Base-by-base conservation (phyloP, 1,140 invertebrate genomes). In the Helicoverpa armigera region DNA sequence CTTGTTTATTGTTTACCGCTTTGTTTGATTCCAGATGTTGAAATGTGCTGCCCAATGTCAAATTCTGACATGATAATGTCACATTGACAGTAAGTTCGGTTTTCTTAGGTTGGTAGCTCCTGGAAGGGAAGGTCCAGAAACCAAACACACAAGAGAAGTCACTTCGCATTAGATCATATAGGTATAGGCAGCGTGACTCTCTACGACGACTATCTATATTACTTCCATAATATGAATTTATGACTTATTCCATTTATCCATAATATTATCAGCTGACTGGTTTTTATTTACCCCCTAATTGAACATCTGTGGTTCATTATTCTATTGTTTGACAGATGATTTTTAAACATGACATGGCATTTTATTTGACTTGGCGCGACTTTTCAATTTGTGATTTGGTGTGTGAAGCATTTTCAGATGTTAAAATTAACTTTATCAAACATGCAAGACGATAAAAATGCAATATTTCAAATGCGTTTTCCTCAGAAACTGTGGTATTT, bases 401-500 rank as follows among this genome's bases (percentile, higher is more conserved):
- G 58, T 23, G 18, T 29, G 18, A 60, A 10, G 5, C 10, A 61
- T 7, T 61, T 12, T 70, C 43, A 61, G n/a, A 61, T 63, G 56
- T 14, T 73, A 54, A 79, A 69, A 67, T 23, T 69, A 50, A 14
- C 29, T 43, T 35, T 79, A 70, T 53, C n/a, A 58, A 78, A 53
- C 51, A 83, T 83, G 82, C 82, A 81, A 60, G 94, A 95, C 56
- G 92, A 94, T 69, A 92, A 91, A 81, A 92, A 89, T 86, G 89
- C 94, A 23, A 91, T 96, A 73, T 91, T 94, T 74, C 95, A 96
- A 80, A 94, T 96, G 91, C 92, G 95, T 56, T 96, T 96, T 88
- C 96, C 96, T 11, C 96, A 96, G 85, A 96, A 96, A 82, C 89
- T 96, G 16, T 96, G 96, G 96, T 95, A 95, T 87, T 95, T 96